These are phyloP conservation scores for Drosophila setosimentum DNA, from an alignment of 2,888 invertebrate genomes.

Conservation along the genomic window DNA sequence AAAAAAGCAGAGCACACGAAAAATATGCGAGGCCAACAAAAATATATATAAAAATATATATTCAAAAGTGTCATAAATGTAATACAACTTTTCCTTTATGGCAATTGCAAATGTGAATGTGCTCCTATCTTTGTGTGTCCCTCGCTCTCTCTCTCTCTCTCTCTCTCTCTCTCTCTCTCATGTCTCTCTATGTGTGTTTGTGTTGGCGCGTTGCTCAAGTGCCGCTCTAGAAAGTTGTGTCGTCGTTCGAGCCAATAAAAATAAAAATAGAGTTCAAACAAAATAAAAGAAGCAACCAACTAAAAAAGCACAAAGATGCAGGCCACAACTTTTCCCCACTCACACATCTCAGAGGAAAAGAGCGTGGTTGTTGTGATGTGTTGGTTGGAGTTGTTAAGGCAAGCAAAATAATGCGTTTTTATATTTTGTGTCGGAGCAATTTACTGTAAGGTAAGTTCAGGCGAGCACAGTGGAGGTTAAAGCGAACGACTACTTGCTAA, in stretches of 20 bases:
- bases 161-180: not conserved
- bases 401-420: slow-evolving; percentile 52
- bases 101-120: slow-evolving; percentile 30
- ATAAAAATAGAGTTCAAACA: slow-evolving; percentile 72
- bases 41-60: slow-evolving; percentile 55
- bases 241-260: slow-evolving; percentile 69
- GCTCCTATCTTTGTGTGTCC: slow-evolving; percentile 8
- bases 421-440: slow-evolving; percentile 59
- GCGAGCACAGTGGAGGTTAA: slow-evolving; percentile 36
- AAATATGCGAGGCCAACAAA: slow-evolving; percentile 66
- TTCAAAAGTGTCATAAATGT: slow-evolving; percentile 80
- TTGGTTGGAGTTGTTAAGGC: too few relatives aligned
- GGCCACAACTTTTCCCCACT: slow-evolving; percentile 56
- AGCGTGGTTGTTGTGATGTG: not conserved
- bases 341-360: slow-evolving; percentile 9
- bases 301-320: slow-evolving; percentile 47
- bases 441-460: slow-evolving; percentile 52
- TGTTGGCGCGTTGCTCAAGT: slow-evolving; percentile 67
- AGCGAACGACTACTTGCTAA: slow-evolving; percentile 21
- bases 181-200: slow-evolving; percentile 26
- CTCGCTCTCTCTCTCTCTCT: not conserved
- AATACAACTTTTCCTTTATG: slow-evolving; percentile 78
- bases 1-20: slow-evolving; percentile 38
- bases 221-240: slow-evolving; percentile 65
- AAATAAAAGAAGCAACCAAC: slow-evolving; percentile 54